phyloP scores from a whole-genome alignment of 2,113 vertebrate genomes.

The Paracanthobrama guichenoti region DNA sequence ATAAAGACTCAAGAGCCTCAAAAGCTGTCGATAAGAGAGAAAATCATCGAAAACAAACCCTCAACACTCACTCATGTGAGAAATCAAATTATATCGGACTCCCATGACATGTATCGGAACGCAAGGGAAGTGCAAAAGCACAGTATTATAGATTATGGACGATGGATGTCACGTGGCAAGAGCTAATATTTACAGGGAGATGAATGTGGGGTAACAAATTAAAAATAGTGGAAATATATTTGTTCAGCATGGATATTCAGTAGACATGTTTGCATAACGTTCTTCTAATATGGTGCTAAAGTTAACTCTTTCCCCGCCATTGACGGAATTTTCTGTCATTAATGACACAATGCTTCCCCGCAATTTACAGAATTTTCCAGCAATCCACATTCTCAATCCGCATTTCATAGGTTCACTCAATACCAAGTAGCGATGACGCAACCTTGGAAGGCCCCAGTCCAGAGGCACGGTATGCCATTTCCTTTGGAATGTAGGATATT shows the following conservation, averaged over 20 bases:
- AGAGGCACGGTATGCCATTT: too few species aligned
- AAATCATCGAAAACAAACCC: constrained; percentile 44
- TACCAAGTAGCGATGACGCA: too few species aligned
- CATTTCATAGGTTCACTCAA: too few species aligned
- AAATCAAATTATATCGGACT: constrained; percentile 52
- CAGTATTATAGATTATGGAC: background rate
- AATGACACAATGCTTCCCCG: too few species aligned
- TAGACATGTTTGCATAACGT: background rate
- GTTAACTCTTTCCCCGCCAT: too few species aligned
- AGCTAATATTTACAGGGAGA: background rate
- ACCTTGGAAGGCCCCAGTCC: too few species aligned
- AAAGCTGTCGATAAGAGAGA: constrained; percentile 53
- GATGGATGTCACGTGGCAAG: background rate
- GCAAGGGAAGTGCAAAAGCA: constrained; percentile 25
- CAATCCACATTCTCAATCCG: too few species aligned
- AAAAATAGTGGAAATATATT: background rate
- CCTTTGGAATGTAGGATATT: too few species aligned
- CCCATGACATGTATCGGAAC: constrained; percentile 31
- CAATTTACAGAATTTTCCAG: too few species aligned
- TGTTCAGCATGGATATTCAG: background rate
- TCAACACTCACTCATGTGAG: constrained; percentile 18
- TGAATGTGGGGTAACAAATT: background rate
- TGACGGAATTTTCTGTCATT: too few species aligned
- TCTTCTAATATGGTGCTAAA: background rate
- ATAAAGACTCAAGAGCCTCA: constrained; percentile 49